Evolutionary conservation across 2,113 vertebrate genomes (phyloP), one percentile per base, ranked within the genome.

Genomic region (Anser cygnoides): DNA sequence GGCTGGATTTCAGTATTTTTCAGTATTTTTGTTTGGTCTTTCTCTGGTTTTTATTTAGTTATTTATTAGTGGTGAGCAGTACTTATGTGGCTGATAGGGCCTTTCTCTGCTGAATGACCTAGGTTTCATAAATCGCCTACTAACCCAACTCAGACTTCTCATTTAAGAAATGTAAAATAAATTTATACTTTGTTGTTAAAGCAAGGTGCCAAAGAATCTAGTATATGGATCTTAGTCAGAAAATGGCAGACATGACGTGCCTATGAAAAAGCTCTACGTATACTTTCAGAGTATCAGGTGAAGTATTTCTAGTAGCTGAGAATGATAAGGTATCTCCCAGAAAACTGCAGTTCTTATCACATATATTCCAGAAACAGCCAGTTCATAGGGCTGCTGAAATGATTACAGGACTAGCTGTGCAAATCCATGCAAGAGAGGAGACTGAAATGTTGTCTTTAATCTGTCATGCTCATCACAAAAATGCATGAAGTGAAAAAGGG

Each of bases 161-260:
- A 26, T 61, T 62, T 78, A n/a, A 41, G 17, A 55, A 57, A 31
- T 8, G 4, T 57, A 62, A 57, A 62, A 50, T 3, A 62, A 73
- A 31, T 37, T 4, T 8, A n/a, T 2, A 1, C 9, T 57, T 73
- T 62, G 55, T 55, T 44, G 31, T 50, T 22, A 67, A 43, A 43
- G 11, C 31, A 23, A 21, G 12, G 11, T 82, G 25, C 10, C 52
- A 76, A 66, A 58, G 52, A 72, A 49, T 62, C 49, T 33, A 8
- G 5, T 15, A 13, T 2, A 6, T 49, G 25, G 6, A 21, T 66
- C 18, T 43, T 57, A 28, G 46, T 0, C 1, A 78, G 41, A 67
- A 55, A 57, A 31, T 37, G 18, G 4, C 65, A n/a, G 72, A 44
- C 11, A 3, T 28, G 43, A 1, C 26, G 7, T 44, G 8, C n/a